phyloP scores from a whole-genome alignment of 1,140 invertebrate genomes.

The Pissodes strobi region DNA sequence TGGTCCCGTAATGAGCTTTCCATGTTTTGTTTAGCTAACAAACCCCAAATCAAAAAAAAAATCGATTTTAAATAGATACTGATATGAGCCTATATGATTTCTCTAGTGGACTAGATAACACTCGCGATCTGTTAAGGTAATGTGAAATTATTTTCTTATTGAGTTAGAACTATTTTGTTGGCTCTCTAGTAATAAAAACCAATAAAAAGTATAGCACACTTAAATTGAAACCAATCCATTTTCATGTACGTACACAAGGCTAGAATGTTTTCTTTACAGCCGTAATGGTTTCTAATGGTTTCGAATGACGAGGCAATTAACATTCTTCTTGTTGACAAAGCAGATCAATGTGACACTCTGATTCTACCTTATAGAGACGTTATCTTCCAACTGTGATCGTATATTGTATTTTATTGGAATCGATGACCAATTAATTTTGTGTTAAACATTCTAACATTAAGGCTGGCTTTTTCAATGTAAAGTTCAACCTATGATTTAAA shows the following conservation, averaged over 20 bases:
- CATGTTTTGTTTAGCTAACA: no score
- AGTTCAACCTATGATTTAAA: no score
- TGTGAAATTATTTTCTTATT: conserved; percentile 24
- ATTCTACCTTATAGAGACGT: conserved; percentile 1
- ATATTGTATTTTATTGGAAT: no score
- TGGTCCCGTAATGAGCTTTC: no score
- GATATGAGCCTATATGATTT: no score
- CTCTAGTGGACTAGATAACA: no score
- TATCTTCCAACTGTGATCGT: neutral
- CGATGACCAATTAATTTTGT: no score
- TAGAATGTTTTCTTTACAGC: conserved; percentile 13
- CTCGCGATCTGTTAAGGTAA: no score
- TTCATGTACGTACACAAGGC: conserved; percentile 10
- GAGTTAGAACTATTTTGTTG: conserved; percentile 8
- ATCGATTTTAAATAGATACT: no score
- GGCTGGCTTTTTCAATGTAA: no score
- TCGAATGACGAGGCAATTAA: conserved; percentile 3
- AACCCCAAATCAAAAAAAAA: no score
- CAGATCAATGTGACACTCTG: neutral
- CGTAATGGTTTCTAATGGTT: conserved; percentile 8
- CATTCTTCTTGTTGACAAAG: conserved; percentile 4
- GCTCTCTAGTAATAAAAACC: conserved; percentile 27
- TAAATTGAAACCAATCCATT: conserved; percentile 19
- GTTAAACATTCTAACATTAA: no score
- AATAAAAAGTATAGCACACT: conserved; percentile 14